Conservation (phyloP, 2,888 invertebrate genomes). For the Tachina grossa region DNA sequence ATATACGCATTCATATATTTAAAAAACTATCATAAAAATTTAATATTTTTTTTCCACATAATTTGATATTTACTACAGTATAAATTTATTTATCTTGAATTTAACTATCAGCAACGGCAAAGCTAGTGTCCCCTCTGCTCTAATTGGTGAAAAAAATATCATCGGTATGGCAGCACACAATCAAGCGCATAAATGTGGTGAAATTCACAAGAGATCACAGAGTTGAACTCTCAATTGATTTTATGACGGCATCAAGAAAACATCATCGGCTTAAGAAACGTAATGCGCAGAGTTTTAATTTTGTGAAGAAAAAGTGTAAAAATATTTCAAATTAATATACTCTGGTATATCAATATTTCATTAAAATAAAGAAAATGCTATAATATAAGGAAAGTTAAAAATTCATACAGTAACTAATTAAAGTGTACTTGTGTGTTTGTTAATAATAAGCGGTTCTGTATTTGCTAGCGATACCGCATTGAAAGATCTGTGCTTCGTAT, state of each 20-base stretch:
- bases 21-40: too few relatives aligned
- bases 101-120: neutral
- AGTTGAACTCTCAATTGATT: conserved; percentile 49
- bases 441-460: conserved; percentile 34
- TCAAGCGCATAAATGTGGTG: conserved; percentile 53
- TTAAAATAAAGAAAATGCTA: conserved; percentile 24
- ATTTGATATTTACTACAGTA: too few relatives aligned
- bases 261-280: conserved; percentile 28
- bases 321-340: neutral
- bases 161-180: conserved; percentile 32
- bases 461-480: neutral
- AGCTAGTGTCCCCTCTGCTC: neutral
- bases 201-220: conserved; percentile 48
- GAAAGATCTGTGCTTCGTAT: conserved; percentile 1
- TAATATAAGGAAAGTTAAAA: neutral
- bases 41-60: too few relatives aligned
- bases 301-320: conserved; percentile 20
- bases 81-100: too few relatives aligned
- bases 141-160: too few relatives aligned
- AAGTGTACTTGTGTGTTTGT: conserved; percentile 50
- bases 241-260: conserved; percentile 65
- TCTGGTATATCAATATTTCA: conserved; percentile 50
- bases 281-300: conserved; percentile 26
- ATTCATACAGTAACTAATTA: conserved; percentile 35
- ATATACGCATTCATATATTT: too few relatives aligned